Base-by-base conservation (phyloP, 2,113 vertebrate species). In the Sapajus apella region DNA sequence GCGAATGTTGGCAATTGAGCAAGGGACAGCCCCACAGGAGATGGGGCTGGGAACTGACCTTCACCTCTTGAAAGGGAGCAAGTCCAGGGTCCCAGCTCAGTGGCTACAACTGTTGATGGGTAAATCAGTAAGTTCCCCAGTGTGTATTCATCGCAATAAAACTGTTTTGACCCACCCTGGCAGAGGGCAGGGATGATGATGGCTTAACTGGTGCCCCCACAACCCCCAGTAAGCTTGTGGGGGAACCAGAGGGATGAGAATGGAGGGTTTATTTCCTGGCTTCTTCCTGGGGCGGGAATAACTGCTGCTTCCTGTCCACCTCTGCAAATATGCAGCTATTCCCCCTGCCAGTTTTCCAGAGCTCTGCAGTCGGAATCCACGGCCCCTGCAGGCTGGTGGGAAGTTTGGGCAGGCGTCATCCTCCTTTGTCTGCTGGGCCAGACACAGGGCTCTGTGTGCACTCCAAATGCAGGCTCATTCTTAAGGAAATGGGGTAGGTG, bases 371-470 rank as follows among this genome's bases (percentile, higher is more conserved):
- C 20, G 13, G 76, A 72, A 72, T 72, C 66, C 70, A 27, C 0
- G 0, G 12, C 58, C 75, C 72, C 55, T 72, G 66, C 35, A 18
- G 50, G 72, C 37, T 45, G 72, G 30, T 68, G 66, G 83, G 73
- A 85, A 21, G 37, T 92, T 64, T 68, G 58, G 84, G 87, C 1
- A 16, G 56, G 7, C 58, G 23, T 73, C 23, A 0, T 66, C 58
- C 80, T 94, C 72, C 0, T 27, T 45, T 1, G 3, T 87, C 82
- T 3, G 0, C 80, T 61, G 27, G 43, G 45, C 70, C 90, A 92
- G 81, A 93, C 94, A 77, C 80, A 81, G 73, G n/a, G 37, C 58
- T 18, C 58, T 86, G 90, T 96, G 94, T 92, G 77, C 45, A 37
- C 76, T 58, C 61, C 21, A 84, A 55, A 17, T 83, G 58, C 35